Conservation (phyloP, 2,888 invertebrate species). For the Limnephilus auricula region DNA sequence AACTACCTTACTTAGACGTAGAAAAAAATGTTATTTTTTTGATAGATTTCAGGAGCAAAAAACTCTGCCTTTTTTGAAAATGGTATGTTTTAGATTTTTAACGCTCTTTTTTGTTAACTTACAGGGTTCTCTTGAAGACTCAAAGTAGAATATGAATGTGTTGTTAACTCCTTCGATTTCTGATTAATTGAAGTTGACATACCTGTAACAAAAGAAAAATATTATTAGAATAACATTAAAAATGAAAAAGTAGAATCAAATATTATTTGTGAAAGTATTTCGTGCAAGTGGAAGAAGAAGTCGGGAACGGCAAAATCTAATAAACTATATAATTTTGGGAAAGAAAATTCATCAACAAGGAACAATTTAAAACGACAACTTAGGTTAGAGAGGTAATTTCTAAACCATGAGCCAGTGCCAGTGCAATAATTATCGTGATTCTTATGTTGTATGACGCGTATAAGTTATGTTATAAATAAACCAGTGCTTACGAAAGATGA, state of each 20-base stretch:
- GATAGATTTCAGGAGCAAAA: neutral
- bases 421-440: neutral
- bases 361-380: no score
- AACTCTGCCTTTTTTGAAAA: neutral
- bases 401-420: neutral
- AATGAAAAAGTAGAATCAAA: neutral
- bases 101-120: no score
- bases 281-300: no score
- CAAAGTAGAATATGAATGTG: no score
- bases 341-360: neutral
- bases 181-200: neutral
- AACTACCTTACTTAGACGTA: neutral
- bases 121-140: neutral
- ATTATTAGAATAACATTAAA: neutral
- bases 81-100: neutral
- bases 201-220: neutral
- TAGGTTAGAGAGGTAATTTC: neutral
- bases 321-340: no score
- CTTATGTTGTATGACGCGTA: neutral
- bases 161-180: neutral
- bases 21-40: neutral
- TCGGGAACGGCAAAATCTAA: no score
- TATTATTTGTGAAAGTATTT: neutral
- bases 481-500: neutral
- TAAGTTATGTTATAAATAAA: neutral